Base-by-base conservation (phyloP, 1,140 invertebrate species). In the Drosophila parabipectinata region DNA sequence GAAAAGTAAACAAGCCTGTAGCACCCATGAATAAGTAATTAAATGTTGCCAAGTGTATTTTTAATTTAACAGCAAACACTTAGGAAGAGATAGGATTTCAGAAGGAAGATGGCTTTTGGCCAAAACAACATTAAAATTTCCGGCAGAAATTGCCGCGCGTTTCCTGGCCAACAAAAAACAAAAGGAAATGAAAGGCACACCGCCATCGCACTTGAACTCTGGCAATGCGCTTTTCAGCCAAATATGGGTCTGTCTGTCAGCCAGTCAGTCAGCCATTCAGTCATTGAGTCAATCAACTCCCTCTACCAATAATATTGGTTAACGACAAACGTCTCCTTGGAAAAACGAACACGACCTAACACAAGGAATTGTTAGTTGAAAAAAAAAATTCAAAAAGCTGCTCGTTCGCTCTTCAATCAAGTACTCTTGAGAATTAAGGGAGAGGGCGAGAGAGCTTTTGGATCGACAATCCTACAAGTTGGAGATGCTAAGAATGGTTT, bases 1-100 rank as follows among this genome's bases (percentile, higher is more conserved):
- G 15, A 10, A 10, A 47, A 47, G 18, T 47, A 8, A 47, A 21
- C 18, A 10, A 47, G 72, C 60, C 67, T 60, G 37, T n/a, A 32
- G 61, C 54, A 41, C 18, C 47, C 68, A 71, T 81, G 64, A 88
- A 79, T 87, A 88, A 82, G 59, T 87, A 88, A 87, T 82, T 87
- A 82, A 87, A 78, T 63, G 79, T 58, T 32, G 55, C 56, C 76
- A 88, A 88, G 83, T 82, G 76, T 78, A 75, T 75, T 88, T 74
- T 85, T 85, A 77, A 85, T 85, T 87, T 77, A 59, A 45, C 54
- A 34, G 48, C 51, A 71, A 59, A 15, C 68, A 67, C 47, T 64
- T 41, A 57, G 52, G 41, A 48, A 45, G 7, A 51, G 68, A 41
- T 28, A 41, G 44, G 44, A 47, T 47, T 21, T 47, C 15, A 21